Percentiles rank a stretch among this genome's conserved stretches.
phyloP scores from a whole-genome alignment of 2,113 vertebrate species.

The Mixornis gularis region DNA sequence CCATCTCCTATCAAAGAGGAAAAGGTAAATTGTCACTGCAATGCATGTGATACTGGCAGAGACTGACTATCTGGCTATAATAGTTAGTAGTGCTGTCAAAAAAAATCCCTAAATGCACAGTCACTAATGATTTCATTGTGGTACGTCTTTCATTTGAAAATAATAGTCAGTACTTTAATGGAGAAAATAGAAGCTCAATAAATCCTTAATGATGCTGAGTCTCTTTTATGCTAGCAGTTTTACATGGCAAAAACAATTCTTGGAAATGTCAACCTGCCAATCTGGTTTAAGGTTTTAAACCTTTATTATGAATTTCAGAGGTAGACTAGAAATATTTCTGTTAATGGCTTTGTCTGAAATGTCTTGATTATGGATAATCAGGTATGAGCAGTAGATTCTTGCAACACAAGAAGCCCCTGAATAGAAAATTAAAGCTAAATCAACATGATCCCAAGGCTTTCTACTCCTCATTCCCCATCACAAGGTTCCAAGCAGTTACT shows the following conservation, averaged over 20 bases:
- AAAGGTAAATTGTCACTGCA: background rate
- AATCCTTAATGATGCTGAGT: background rate
- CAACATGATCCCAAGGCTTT: background rate
- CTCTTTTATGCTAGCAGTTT: background rate
- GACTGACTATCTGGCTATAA: background rate
- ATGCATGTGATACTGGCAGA: background rate
- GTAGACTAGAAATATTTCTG: background rate
- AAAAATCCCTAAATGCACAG: background rate
- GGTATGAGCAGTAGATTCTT: background rate
- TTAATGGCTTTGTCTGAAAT: constrained; percentile 28
- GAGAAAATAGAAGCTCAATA: constrained; percentile 27
- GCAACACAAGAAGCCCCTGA: background rate
- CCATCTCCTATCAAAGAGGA: background rate
- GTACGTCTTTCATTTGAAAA: constrained; percentile 15
- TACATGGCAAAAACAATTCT: constrained; percentile 10
- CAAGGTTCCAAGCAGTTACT: background rate
- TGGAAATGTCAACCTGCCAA: background rate
- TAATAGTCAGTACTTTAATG: background rate
- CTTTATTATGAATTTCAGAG: background rate
- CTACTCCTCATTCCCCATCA: background rate
- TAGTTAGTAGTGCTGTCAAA: background rate
- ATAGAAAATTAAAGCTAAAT: background rate
- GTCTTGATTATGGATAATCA: background rate
- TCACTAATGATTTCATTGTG: background rate
- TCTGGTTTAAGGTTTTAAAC: background rate